Evolutionary conservation across 2,888 invertebrate genomes (phyloP).

Genomic region (Pheosia gnoma): DNA sequence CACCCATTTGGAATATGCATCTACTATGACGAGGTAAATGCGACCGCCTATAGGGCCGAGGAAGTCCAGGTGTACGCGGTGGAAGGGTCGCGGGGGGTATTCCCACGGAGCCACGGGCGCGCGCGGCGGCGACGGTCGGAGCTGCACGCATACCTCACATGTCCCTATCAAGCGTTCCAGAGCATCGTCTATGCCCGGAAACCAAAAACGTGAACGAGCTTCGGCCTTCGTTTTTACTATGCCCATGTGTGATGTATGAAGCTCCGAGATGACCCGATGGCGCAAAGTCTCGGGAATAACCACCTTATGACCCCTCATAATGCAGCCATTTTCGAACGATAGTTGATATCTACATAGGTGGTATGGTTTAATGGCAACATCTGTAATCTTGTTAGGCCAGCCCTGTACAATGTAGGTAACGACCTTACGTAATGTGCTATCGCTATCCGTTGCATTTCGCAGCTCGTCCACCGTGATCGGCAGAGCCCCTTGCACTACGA

Average conservation of each 20-base stretch:
- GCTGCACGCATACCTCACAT: conserved; percentile 20
- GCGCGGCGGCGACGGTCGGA: conserved; percentile 16
- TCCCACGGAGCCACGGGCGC: conserved; percentile 7
- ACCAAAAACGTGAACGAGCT: conserved; percentile 36
- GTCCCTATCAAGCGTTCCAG: conserved; percentile 18
- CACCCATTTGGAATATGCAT: conserved; percentile 6
- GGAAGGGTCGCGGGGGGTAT: not conserved
- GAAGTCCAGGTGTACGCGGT: conserved; percentile 6
- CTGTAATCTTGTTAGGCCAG: conserved; percentile 24
- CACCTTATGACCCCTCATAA: conserved; percentile 37
- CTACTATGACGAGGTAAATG: not conserved
- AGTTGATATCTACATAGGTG: conserved; percentile 22
- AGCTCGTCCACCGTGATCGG: conserved; percentile 21
- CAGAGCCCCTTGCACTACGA: conserved; percentile 20
- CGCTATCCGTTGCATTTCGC: conserved; percentile 15
- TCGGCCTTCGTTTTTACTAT: conserved; percentile 40
- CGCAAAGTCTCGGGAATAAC: conserved; percentile 27
- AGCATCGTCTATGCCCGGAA: conserved; percentile 28
- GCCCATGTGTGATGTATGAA: conserved; percentile 34
- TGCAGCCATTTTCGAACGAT: conserved; percentile 30
- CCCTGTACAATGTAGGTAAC: conserved; percentile 18
- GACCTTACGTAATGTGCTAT: conserved; percentile 14
- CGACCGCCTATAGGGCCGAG: conserved; percentile 2
- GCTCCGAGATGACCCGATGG: conserved; percentile 14
- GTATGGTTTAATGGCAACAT: conserved; percentile 21